Conservation (phyloP, 2,888 invertebrate species). For the Ectobius pallidus region DNA sequence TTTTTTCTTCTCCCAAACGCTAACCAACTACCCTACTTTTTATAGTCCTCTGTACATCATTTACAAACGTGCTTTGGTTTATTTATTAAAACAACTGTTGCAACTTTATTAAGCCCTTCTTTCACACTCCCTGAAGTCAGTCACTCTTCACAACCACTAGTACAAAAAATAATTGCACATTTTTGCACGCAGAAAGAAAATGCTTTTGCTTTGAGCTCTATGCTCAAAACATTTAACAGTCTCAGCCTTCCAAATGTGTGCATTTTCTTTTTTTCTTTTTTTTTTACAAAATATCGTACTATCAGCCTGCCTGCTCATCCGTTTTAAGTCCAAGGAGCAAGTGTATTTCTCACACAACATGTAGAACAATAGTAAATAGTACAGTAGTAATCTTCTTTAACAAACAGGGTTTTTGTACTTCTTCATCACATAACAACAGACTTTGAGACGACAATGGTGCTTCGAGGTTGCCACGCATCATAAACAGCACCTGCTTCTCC, state of each 20-base stretch:
- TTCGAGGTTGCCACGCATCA: slow-evolving; percentile 14
- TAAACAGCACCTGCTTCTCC: too few species aligned
- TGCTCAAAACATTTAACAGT: neutral
- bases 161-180: slow-evolving; percentile 43
- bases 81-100: slow-evolving; percentile 40
- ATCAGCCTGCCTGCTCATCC: slow-evolving; percentile 9
- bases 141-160: slow-evolving; percentile 43
- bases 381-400: slow-evolving; percentile 28
- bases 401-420: slow-evolving; percentile 43
- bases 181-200: slow-evolving; percentile 36
- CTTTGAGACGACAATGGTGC: slow-evolving; percentile 31
- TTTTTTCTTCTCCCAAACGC: slow-evolving; percentile 35
- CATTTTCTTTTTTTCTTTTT: slow-evolving; percentile 1
- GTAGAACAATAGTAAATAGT: slow-evolving; percentile 34
- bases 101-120: slow-evolving; percentile 15
- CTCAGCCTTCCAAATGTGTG: slow-evolving; percentile 28
- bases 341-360: slow-evolving; percentile 28
- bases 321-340: slow-evolving; percentile 19
- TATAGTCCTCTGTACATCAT: slow-evolving; percentile 41
- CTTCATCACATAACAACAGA: slow-evolving; percentile 43
- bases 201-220: neutral
- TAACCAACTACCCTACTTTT: slow-evolving; percentile 37
- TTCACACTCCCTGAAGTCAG: slow-evolving; percentile 26
- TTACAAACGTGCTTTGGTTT: slow-evolving; percentile 44
- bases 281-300: slow-evolving; percentile 19